Conservation (phyloP, 2,113 vertebrate species). For the Choloepus hoffmanni region DNA sequence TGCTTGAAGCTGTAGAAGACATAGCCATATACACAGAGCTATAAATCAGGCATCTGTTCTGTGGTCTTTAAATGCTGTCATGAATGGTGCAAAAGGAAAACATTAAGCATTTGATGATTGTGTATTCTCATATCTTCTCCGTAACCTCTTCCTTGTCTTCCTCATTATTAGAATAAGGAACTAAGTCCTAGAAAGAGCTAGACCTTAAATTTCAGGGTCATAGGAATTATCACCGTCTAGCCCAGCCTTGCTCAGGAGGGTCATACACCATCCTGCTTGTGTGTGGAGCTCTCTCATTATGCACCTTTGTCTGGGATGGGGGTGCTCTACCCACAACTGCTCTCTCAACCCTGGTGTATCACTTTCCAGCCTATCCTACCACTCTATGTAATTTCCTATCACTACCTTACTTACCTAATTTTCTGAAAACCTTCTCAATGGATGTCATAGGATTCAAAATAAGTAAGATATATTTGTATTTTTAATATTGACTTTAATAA, state of each 20-base stretch:
- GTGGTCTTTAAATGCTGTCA: not conserved
- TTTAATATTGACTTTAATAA: not conserved
- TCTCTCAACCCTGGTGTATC: not conserved
- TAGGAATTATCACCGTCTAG: not conserved
- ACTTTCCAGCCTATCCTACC: not conserved
- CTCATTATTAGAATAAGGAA: not conserved
- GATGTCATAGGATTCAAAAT: not conserved
- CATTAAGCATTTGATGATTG: not conserved
- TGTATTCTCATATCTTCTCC: not conserved
- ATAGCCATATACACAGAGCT: not conserved
- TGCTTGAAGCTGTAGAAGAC: not conserved
- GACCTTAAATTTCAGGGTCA: not conserved
- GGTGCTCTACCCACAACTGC: rapidly evolving
- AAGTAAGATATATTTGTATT: constrained; percentile 9
- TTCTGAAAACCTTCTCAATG: not conserved
- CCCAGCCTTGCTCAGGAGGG: not conserved
- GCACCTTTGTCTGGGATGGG: not conserved
- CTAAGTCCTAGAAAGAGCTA: not conserved
- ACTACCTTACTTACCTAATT: not conserved
- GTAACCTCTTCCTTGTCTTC: not conserved
- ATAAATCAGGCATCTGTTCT: not conserved
- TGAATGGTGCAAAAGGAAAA: constrained; percentile 1
- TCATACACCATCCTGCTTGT: not conserved
- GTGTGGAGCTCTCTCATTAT: not conserved
- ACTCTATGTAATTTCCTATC: not conserved